phyloP scores from a whole-genome alignment of 2,113 vertebrate species.

The Oryctolagus cuniculus region DNA sequence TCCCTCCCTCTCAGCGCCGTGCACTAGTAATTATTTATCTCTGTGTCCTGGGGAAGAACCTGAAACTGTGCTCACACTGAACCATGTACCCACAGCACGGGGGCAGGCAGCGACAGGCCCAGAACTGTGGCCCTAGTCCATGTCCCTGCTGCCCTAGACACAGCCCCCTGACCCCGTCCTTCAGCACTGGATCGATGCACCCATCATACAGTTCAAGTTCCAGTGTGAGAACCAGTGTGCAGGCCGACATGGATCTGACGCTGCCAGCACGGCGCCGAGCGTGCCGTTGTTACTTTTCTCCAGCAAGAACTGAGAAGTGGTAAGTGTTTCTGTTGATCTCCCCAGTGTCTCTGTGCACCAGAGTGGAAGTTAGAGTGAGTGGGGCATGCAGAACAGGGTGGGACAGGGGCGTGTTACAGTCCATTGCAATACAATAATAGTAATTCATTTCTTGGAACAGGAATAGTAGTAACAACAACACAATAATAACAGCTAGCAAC shows the following conservation, averaged over 20 bases:
- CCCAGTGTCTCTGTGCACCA: neutral
- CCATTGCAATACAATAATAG: neutral
- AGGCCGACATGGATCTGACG: neutral
- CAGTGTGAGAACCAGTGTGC: neutral
- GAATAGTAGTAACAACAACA: neutral
- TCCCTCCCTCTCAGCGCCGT: neutral
- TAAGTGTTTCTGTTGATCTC: neutral
- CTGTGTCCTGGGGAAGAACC: constrained; percentile 18
- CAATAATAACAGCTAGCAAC: neutral
- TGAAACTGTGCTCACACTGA: neutral
- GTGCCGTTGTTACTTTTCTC: constrained; percentile 18
- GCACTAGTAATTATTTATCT: neutral
- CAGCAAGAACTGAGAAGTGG: constrained; percentile 50
- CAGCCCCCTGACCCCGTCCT: neutral
- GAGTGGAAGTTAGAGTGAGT: neutral
- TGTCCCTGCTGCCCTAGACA: neutral
- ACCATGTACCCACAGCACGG: neutral
- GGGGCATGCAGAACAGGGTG: neutral
- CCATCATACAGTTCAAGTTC: neutral
- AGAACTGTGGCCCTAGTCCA: neutral
- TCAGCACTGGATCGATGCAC: neutral
- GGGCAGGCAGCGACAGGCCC: neutral
- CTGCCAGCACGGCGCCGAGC: neutral
- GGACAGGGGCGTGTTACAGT: neutral
- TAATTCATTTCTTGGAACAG: neutral